phyloP scores from a whole-genome alignment of 2,888 invertebrate genomes.

The Zygogramma bicolorata region DNA sequence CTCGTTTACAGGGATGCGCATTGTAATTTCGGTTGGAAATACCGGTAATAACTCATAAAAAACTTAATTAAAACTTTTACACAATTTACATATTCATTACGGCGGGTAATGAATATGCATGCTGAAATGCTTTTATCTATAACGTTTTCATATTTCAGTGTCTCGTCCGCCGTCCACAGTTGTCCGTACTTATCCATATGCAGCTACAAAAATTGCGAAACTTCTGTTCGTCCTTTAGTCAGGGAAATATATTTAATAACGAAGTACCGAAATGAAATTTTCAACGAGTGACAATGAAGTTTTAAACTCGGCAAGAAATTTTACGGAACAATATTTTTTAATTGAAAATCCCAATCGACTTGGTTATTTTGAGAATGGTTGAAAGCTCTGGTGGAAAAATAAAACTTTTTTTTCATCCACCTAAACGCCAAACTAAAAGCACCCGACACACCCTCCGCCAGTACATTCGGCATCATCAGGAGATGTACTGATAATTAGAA shows the following conservation, averaged over 20 bases:
- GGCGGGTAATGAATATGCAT: conserved; percentile 18
- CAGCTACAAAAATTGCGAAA: background rate
- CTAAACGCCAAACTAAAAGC: too few species aligned
- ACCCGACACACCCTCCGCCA: too few species aligned
- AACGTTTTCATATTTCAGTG: background rate
- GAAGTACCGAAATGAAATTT: too few species aligned
- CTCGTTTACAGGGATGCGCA: background rate
- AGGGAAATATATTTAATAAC: background rate
- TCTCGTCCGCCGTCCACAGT: background rate
- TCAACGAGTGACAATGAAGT: too few species aligned
- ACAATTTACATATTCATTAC: conserved; percentile 21
- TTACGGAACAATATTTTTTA: too few species aligned
- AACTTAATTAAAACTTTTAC: conserved; percentile 18
- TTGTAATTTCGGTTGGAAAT: background rate
- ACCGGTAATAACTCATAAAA: conserved; percentile 7
- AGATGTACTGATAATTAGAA: too few species aligned
- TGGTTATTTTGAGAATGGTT: too few species aligned
- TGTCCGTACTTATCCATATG: background rate
- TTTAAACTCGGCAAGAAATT: too few species aligned
- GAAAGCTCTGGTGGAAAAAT: too few species aligned
- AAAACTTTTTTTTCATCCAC: too few species aligned
- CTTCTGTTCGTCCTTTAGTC: background rate
- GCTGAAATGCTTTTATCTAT: conserved; percentile 7
- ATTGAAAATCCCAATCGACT: too few species aligned
- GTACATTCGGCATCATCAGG: too few species aligned